phyloP scores from a whole-genome alignment of 2,888 invertebrate species.

The Rhopalosiphum nymphaeae region DNA sequence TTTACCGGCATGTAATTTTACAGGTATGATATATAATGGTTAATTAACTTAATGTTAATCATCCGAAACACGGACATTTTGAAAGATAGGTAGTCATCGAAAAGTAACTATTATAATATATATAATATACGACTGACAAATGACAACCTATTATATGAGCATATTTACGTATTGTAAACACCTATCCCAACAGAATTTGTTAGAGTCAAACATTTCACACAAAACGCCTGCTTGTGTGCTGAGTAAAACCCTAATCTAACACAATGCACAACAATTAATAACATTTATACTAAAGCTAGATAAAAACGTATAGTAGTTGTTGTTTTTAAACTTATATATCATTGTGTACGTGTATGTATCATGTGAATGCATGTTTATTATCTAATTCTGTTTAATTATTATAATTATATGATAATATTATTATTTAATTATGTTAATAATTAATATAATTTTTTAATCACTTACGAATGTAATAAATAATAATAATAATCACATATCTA shows the following conservation, averaged over 20 bases:
- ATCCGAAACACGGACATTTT: background rate
- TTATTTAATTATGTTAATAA: background rate
- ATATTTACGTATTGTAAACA: background rate
- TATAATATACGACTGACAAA: background rate
- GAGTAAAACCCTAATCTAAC: background rate
- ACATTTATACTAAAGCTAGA: background rate
- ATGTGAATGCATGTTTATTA: background rate
- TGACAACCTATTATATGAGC: background rate
- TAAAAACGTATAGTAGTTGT: background rate
- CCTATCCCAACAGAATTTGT: background rate
- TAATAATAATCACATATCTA: background rate
- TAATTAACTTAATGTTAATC: constrained; percentile 36
- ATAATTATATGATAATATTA: background rate
- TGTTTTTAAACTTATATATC: background rate
- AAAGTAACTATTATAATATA: background rate
- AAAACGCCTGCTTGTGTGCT: background rate
- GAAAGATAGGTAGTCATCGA: background rate
- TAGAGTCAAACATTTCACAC: background rate
- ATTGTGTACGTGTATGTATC: background rate
- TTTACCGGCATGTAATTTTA: background rate
- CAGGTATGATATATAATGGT: background rate
- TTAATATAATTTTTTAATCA: too few relatives aligned
- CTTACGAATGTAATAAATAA: too few relatives aligned
- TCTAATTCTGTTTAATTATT: background rate
- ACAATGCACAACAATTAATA: background rate